Percentiles rank a stretch among this genome's conserved stretches.
Evolutionary conservation across 53 echinoderm and acorn worm species (phyloP).

Genomic region (Echinarachnius parma): DNA sequence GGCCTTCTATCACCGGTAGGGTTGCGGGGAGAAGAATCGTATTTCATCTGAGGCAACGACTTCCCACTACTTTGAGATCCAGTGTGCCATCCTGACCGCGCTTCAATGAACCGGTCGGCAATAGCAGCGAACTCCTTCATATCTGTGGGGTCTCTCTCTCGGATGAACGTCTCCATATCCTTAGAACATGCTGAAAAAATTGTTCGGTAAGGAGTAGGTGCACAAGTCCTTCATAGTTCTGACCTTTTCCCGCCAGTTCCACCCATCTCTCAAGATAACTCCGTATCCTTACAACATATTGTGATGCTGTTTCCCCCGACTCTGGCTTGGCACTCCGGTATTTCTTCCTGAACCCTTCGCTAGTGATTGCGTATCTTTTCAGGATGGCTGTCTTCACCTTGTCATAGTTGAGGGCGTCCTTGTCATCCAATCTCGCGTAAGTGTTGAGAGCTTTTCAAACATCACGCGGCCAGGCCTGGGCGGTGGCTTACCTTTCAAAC

Average conservation of each 20-base stretch:
- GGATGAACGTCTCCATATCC: constrained; percentile 11
- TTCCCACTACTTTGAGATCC: neutral
- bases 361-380: constrained; percentile 1
- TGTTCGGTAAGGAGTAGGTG: neutral
- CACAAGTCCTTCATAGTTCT: constrained; percentile 2
- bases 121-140: neutral
- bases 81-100: neutral
- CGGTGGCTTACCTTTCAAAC: constrained; percentile 46
- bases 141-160: neutral
- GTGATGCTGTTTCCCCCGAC: neutral
- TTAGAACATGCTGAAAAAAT: neutral
- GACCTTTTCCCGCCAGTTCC: constrained; percentile 8
- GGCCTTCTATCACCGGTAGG: neutral
- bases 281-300: constrained; percentile 15
- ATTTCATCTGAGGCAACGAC: neutral
- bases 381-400: constrained; percentile 15
- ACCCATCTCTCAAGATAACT: constrained; percentile 3
- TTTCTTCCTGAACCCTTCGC: constrained; percentile 26
- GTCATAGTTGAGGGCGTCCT: constrained; percentile 4
- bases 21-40: neutral
- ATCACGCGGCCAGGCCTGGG: constrained; percentile 5
- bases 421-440: constrained; percentile 5
- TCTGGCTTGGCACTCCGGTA: constrained; percentile 14
- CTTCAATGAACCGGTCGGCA: constrained; percentile 1
- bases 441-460: constrained; percentile 34